phyloP scores from a whole-genome alignment of 1,140 invertebrate genomes.

The Hermatobates lingyangjiaoensis region DNA sequence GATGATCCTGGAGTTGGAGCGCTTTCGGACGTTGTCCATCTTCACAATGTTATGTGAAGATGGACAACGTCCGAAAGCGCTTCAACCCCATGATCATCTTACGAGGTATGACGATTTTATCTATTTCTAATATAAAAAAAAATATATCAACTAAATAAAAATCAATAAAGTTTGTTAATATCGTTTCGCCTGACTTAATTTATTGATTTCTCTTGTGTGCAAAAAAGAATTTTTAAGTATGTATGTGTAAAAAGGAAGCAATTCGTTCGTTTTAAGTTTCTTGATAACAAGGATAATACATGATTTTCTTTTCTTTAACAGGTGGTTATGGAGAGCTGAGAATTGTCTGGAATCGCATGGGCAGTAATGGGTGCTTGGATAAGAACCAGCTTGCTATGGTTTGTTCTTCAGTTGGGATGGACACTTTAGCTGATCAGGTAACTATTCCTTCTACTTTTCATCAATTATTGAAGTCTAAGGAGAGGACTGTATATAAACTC shows the following conservation, averaged over 20 bases:
- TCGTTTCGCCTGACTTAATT: background rate
- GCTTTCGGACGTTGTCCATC: too few relatives aligned
- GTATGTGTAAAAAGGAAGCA: background rate
- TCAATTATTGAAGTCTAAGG: background rate
- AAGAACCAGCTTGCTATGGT: conserved; percentile 34
- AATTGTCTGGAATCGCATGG: conserved; percentile 35
- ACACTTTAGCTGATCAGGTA: conserved; percentile 35
- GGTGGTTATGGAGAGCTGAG: conserved; percentile 17
- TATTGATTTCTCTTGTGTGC: background rate
- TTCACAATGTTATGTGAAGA: too few relatives aligned
- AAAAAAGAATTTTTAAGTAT: background rate
- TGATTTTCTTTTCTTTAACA: background rate
- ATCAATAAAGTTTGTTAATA: background rate
- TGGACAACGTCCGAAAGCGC: too few relatives aligned
- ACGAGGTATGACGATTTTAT: too few relatives aligned
- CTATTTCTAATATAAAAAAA: background rate
- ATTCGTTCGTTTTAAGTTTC: background rate
- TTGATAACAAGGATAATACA: background rate
- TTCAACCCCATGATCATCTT: too few relatives aligned
- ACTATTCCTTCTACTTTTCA: background rate
- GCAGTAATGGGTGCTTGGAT: conserved; percentile 36
- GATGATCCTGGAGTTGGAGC: too few relatives aligned
- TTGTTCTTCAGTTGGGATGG: conserved; percentile 41
- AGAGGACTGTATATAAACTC: background rate
- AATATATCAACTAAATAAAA: background rate